Base-by-base conservation (phyloP, 2,888 invertebrate genomes). In the Hymenopus coronatus region DNA sequence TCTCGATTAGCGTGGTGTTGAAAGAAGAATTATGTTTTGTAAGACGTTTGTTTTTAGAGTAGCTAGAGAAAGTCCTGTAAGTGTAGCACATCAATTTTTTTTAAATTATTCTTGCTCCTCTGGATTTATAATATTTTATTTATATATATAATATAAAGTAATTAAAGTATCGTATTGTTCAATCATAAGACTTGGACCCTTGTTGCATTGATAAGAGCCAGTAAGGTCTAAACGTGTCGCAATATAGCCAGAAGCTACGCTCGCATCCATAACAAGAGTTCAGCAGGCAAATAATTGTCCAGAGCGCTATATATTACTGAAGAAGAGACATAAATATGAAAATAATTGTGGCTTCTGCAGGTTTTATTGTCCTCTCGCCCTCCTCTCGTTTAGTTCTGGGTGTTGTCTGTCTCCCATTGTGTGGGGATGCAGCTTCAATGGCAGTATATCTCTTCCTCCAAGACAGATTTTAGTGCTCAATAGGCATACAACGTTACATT, bases 251-350 rank as follows among this genome's bases (percentile, higher is more conserved):
- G 54, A 70, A 81, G 28, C 81, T 86, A 70, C 70, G 70, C 28
- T 84, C 20, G 25, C 33, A 3, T 85, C 40, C 85, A n/a, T 33
- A 30, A 30, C 84, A 70, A 70, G 54, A 70, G 20, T 70, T 84
- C 33, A 33, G 28, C 28, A 25, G 84, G 85, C 40, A 46, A 9
- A 85, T 85, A 86, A 81, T 86, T 86, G 81, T 86, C 40, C 81
- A 81, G 81, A 86, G 81, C 87, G 30, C 87, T 82, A 87, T 87
- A 87, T 87, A 87, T 87, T 87, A 87, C 87, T 20, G 87, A n/a
- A 86, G 87, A 81, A 30, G 33, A 81, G 87, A 87, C 87, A 82
- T 82, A 82, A 87, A 87, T 87, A 33, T 81, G 82, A 15, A 82
- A 82, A 87, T 87, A 87, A 87, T 87, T 87, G 82, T 70, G 30